Evolutionary conservation across 2,113 vertebrate genomes (phyloP).

Genomic region (Xiphophorus maculatus): DNA sequence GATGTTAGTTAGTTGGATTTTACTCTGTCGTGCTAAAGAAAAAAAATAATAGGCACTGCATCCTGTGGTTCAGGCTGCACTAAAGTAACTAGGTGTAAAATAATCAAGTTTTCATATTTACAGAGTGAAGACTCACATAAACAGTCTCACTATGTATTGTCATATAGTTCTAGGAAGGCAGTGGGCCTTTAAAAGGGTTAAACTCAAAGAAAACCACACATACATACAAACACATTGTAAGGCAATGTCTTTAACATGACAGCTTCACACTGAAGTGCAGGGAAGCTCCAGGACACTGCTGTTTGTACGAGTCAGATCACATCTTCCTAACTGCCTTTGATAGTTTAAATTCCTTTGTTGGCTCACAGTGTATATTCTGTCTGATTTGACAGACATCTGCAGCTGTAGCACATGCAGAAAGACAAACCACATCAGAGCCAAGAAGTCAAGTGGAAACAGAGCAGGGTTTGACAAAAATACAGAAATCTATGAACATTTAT

Average conservation of each 20-base stretch:
- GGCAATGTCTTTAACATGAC: conserved; percentile 12
- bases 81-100: neutral
- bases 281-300: conserved; percentile 6
- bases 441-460: neutral
- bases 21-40: neutral
- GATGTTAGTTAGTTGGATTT: no score
- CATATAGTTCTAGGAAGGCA: neutral
- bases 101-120: neutral
- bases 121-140: neutral
- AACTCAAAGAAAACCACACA: neutral
- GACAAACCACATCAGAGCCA: conserved; percentile 16
- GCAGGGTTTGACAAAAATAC: conserved; percentile 1
- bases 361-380: conserved; percentile 22
- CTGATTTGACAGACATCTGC: conserved; percentile 31
- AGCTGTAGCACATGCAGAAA: conserved; percentile 1
- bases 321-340: neutral
- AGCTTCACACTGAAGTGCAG: conserved; percentile 7
- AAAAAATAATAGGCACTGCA: no score
- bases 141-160: neutral
- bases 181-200: conserved; percentile 3
- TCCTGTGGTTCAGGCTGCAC: neutral
- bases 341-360: conserved; percentile 6
- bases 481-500: neutral
- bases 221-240: neutral
- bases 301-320: neutral